Evolutionary conservation across 2,797 vertebrate species (phyloP).

Genomic region (Eulemur rubriventer): DNA sequence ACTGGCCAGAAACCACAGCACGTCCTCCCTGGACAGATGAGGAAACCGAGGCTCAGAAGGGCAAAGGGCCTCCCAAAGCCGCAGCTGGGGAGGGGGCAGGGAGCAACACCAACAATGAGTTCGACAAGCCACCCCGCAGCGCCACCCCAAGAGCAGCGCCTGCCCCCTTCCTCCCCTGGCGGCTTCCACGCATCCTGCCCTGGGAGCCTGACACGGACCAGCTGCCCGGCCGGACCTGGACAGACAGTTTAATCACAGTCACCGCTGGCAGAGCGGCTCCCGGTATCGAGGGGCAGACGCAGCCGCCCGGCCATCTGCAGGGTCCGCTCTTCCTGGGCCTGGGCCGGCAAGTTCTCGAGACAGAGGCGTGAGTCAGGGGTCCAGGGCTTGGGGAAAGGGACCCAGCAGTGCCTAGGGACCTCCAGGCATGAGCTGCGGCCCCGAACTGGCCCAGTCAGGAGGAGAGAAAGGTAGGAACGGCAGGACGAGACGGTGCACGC

Average conservation of each 20-base stretch:
- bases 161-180: accelerated
- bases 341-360: neutral
- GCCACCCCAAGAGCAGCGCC: neutral
- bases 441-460: neutral
- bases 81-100: accelerated
- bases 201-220: slow-evolving; percentile 70
- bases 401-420: neutral
- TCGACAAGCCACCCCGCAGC: accelerated
- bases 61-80: neutral
- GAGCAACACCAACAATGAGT: accelerated
- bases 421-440: neutral
- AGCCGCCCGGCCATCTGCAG: neutral
- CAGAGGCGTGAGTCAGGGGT: neutral
- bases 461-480: accelerated
- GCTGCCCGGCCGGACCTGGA: slow-evolving; percentile 72
- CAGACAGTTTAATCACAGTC: slow-evolving; percentile 78
- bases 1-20: accelerated
- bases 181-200: neutral
- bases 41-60: neutral
- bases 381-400: neutral
- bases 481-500: accelerated
- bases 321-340: neutral
- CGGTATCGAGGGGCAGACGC: neutral
- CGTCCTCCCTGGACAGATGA: too few species aligned
- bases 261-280: neutral